Evolutionary conservation across 2,888 invertebrate species (phyloP).

Genomic region (Campaea margaritaria): DNA sequence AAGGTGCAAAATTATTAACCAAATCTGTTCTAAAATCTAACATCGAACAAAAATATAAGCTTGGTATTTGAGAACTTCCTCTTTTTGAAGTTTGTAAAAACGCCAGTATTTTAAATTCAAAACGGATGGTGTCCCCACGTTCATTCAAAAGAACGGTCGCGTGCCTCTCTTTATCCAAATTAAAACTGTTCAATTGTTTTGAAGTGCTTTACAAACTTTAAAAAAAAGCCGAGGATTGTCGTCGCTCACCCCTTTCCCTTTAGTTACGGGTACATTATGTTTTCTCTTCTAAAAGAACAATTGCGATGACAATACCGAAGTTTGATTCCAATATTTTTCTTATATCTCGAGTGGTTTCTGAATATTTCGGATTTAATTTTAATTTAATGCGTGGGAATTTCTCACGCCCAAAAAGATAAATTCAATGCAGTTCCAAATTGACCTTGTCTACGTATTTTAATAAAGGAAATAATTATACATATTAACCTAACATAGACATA

Average conservation of each 20-base stretch:
- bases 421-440: neutral
- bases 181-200: conserved; percentile 53
- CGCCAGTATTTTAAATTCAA: conserved; percentile 28
- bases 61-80: too few species aligned
- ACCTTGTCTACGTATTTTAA: too few species aligned
- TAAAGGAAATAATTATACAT: too few species aligned
- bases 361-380: conserved; percentile 40
- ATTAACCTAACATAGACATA: too few species aligned
- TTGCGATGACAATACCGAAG: conserved; percentile 49
- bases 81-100: too few species aligned
- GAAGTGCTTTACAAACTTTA: conserved; percentile 59
- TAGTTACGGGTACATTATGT: conserved; percentile 63
- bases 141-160: conserved; percentile 61
- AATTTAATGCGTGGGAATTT: conserved; percentile 40
- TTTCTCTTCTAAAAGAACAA: conserved; percentile 69
- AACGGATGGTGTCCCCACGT: conserved; percentile 7
- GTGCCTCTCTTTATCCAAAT: conserved; percentile 59
- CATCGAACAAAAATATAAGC: too few species aligned
- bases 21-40: too few species aligned
- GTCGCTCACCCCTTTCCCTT: conserved; percentile 56
- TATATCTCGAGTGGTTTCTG: conserved; percentile 55
- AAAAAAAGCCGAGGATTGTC: conserved; percentile 26
- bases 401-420: conserved; percentile 34
- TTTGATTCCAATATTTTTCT: conserved; percentile 59
- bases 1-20: too few species aligned